phyloP scores from a whole-genome alignment of 2,888 invertebrate genomes.

The Capitulum mitella region DNA sequence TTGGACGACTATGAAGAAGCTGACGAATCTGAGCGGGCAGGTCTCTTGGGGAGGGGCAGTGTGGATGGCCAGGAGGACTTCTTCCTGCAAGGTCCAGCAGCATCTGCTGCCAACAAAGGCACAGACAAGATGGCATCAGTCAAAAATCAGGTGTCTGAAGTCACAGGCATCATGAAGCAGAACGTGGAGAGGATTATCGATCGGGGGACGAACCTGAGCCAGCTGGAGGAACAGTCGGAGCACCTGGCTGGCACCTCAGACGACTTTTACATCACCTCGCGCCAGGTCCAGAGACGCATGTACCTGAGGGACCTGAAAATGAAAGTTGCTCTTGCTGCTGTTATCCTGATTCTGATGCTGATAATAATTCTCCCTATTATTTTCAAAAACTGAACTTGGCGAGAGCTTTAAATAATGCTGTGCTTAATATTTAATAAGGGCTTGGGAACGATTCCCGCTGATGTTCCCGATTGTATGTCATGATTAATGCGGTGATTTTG shows the following conservation, averaged over 20 bases:
- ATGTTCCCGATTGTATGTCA: too few species aligned
- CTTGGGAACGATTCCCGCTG: too few species aligned
- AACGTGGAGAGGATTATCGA: constrained; percentile 6
- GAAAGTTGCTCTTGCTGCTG: not conserved
- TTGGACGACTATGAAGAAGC: not conserved
- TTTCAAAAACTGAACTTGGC: not conserved
- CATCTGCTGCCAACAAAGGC: not conserved
- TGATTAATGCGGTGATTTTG: too few species aligned
- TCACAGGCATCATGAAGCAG: not conserved
- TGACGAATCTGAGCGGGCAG: not conserved
- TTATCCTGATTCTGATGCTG: constrained; percentile 1
- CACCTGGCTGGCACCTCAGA: not conserved
- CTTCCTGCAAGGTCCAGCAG: not conserved
- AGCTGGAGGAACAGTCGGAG: constrained; percentile 9
- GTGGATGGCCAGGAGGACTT: not conserved
- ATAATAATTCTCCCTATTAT: not conserved
- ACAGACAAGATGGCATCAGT: not conserved
- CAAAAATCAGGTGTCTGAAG: not conserved
- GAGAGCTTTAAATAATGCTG: too few species aligned
- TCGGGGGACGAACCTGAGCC: not conserved
- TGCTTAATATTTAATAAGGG: too few species aligned
- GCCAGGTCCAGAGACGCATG: not conserved
- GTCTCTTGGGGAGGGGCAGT: not conserved
- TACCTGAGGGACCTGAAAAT: constrained; percentile 6
- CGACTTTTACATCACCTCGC: not conserved